Evolutionary conservation across 2,113 vertebrate species (phyloP), one percentile per base, ranked within the genome.

Genomic region (Catharus minimus): DNA sequence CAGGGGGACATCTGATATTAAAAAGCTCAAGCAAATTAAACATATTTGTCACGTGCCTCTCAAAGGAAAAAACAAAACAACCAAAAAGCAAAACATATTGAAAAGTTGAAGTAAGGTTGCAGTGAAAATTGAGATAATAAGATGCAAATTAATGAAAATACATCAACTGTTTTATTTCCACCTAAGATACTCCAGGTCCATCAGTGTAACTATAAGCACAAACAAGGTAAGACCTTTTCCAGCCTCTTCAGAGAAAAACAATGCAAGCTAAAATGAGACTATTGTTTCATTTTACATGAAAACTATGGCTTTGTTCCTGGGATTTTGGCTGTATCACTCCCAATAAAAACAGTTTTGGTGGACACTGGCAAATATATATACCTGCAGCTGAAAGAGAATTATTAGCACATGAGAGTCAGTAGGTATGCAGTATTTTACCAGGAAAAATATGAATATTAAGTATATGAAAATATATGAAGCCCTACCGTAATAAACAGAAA

Each of bases 321-420:
- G 58, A 68, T 57, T 87, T 66, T 55, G 41, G 17, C 38, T 69
- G 30, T 43, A 3, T 53, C 5, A 3, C 27, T 82, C 38, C 44
- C 16, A 57, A 2, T 33, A 46, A 58, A 86, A 78, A 27, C 0
- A 1, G 28, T 89, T 93, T 76, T 87, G 75, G 86, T 82, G 64
- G 87, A 68, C 82, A 82, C 58, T 91, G 62, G 36, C 91, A 92
- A 92, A 79, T 89, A 92, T 19, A 87, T 74, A 22, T 17, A 49
- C 32, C 44, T 79, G 55, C 50, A 92, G 23, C 11, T 16, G 7
- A 64, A 75, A 78, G 9, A 52, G 30, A 77, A 73, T 22, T 15
- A 21, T 22, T 60, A 56, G 43, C 11, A 52, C 38, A 28, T 2
- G 5, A 56, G 6, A 55, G 19, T 60, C 56, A 23, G 27, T 27